Conservation (phyloP, 2,797 vertebrate genomes). For the Falco biarmicus region DNA sequence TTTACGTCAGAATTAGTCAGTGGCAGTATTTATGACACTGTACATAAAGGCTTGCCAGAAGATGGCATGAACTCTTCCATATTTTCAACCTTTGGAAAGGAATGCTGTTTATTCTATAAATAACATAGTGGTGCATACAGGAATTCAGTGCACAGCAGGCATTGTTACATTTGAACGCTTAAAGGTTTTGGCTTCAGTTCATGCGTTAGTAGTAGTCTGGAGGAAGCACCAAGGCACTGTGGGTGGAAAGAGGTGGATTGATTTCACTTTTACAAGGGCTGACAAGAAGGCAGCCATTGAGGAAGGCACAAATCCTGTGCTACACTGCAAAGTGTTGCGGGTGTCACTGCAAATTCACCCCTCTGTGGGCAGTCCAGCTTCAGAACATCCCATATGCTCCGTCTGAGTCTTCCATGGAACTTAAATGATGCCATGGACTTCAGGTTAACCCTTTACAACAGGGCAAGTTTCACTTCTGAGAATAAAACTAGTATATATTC, state of each 20-base stretch:
- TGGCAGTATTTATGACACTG: not conserved
- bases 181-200: slow-evolving; percentile 15
- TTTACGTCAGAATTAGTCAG: slow-evolving; percentile 33
- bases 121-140: not conserved
- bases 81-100: slow-evolving; percentile 52
- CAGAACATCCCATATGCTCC: not conserved
- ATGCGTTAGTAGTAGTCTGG: not conserved
- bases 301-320: not conserved
- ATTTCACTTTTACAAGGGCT: not conserved
- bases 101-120: slow-evolving; percentile 43
- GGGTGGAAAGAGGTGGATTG: not conserved
- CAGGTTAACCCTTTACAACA: not conserved
- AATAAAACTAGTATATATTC: not conserved
- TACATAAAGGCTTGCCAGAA: slow-evolving; percentile 26
- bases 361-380: not conserved
- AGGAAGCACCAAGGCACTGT: not conserved
- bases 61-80: slow-evolving; percentile 51
- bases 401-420: not conserved
- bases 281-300: not conserved
- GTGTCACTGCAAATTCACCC: not conserved
- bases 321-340: not conserved
- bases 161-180: slow-evolving; percentile 36
- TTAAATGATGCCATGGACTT: not conserved
- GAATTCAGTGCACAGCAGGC: slow-evolving; percentile 24
- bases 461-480: not conserved